phyloP scores from a whole-genome alignment of 2,113 vertebrate species.

The Phaetusa simplex region DNA sequence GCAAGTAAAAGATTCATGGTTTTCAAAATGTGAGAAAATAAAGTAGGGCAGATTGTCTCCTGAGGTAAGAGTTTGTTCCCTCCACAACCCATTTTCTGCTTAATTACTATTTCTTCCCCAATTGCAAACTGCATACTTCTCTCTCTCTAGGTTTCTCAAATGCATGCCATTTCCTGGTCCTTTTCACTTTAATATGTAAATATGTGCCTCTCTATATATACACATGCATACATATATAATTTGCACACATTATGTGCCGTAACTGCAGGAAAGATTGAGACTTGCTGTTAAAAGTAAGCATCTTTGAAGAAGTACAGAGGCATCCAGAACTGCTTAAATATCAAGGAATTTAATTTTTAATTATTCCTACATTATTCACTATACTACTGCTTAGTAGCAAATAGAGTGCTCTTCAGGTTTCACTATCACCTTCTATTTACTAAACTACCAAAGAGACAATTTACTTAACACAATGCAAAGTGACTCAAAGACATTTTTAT shows the following conservation, averaged over 20 bases:
- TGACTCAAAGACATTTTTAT: neutral
- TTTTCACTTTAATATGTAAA: neutral
- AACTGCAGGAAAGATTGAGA: neutral
- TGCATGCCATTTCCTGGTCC: neutral
- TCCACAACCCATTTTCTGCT: neutral
- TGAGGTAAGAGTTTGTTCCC: neutral
- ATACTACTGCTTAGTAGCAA: neutral
- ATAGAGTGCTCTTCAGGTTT: neutral
- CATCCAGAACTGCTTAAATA: neutral
- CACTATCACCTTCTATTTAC: neutral
- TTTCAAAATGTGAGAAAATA: conserved; percentile 40
- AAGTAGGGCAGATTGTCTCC: conserved; percentile 53
- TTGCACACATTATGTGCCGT: neutral
- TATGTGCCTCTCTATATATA: neutral
- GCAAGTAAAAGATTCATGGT: conserved; percentile 53
- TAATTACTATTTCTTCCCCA: conserved; percentile 17
- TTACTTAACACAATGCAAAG: neutral
- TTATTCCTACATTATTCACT: neutral
- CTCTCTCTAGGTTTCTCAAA: neutral
- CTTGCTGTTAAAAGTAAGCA: neutral
- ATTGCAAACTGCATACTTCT: neutral
- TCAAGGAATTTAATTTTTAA: neutral
- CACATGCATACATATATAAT: neutral
- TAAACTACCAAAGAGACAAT: neutral
- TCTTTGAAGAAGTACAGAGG: neutral